Conservation (phyloP, 1,140 invertebrate species). For the Maconellicoccus hirsutus region DNA sequence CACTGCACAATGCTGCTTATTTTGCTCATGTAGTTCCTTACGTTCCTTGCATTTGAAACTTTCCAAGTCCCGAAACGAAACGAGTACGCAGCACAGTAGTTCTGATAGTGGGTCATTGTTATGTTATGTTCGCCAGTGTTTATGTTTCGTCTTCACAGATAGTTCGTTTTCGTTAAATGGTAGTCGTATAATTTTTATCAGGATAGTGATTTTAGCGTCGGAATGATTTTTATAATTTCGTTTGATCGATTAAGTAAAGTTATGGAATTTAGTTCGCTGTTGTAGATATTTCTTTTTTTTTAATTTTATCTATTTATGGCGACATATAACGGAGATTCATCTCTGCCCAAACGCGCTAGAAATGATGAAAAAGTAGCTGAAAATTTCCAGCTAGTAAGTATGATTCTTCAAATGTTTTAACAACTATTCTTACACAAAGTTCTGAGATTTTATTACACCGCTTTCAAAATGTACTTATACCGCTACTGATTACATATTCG, state of each 20-base stretch:
- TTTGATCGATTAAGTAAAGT: background rate
- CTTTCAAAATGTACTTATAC: no score
- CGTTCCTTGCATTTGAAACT: background rate
- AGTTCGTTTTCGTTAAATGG: background rate
- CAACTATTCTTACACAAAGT: no score
- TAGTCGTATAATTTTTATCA: background rate
- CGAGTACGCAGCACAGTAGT: background rate
- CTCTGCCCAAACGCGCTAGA: conserved; percentile 11
- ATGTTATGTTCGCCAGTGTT: background rate
- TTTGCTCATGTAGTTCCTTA: background rate
- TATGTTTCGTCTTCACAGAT: background rate
- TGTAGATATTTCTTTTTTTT: background rate
- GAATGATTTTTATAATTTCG: background rate
- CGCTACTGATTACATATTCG: no score
- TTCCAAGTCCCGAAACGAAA: background rate
- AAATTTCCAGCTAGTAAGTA: background rate
- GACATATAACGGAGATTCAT: background rate
- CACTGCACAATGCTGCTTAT: background rate
- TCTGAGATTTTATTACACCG: no score
- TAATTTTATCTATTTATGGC: background rate
- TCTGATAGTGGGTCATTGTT: background rate
- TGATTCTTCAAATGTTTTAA: no score
- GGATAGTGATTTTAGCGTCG: background rate
- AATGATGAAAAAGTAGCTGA: background rate
- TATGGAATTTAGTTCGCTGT: background rate